phyloP scores from a whole-genome alignment of 2,113 vertebrate species.

The Platanista minor region DNA sequence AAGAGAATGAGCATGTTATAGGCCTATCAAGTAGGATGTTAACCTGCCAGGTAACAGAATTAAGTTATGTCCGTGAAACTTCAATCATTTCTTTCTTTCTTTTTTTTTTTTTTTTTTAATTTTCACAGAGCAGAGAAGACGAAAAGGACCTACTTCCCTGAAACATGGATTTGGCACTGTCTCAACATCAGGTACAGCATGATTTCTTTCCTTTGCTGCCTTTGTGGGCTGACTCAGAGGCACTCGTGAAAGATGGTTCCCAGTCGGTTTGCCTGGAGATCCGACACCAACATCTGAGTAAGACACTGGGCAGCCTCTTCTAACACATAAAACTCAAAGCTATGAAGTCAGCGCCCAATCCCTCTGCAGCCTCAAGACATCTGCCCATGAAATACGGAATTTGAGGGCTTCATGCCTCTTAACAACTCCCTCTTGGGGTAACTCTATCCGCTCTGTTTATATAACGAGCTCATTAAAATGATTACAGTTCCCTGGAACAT shows the following conservation, averaged over 20 bases:
- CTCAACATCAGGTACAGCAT: conserved; percentile 89
- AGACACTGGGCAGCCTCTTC: background rate
- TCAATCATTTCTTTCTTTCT: conserved; percentile 36
- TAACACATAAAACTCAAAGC: background rate
- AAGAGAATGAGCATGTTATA: background rate
- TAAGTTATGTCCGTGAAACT: background rate
- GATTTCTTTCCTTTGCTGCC: background rate
- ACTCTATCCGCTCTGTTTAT: background rate
- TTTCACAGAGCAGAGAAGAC: conserved; percentile 88
- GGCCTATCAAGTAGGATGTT: background rate
- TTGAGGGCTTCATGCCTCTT: background rate
- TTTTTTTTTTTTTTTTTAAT: conserved; percentile 37
- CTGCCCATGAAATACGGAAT: background rate
- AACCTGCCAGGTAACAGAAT: background rate
- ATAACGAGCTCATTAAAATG: background rate
- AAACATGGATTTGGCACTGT: conserved; percentile 94
- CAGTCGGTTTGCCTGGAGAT: background rate
- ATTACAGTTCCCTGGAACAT: background rate
- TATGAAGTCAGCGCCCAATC: background rate
- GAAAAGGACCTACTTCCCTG: conserved; percentile 92
- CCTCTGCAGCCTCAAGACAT: background rate
- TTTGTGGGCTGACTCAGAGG: background rate
- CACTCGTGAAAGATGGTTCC: background rate
- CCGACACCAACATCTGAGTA: background rate
- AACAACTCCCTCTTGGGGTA: background rate